phyloP scores from a whole-genome alignment of 2,113 vertebrate species.

The Uria lomvia region DNA sequence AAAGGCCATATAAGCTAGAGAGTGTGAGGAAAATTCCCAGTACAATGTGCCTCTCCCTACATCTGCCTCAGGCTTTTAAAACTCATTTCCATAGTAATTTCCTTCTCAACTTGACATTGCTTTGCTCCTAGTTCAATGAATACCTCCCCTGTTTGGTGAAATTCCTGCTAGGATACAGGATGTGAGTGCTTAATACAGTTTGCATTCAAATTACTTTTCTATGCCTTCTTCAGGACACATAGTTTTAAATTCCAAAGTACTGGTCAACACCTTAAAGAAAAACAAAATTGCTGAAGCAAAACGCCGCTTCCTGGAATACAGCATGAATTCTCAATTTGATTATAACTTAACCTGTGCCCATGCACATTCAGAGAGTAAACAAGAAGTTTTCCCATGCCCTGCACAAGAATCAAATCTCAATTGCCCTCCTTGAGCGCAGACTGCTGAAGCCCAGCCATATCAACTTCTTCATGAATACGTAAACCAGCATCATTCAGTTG shows the following conservation, averaged over 20 bases:
- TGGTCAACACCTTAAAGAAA: slow-evolving; percentile 47
- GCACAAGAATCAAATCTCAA: background rate
- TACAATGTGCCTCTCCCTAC: slow-evolving; percentile 39
- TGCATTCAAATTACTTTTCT: slow-evolving; percentile 43
- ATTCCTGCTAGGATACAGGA: slow-evolving; percentile 59
- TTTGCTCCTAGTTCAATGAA: slow-evolving; percentile 60
- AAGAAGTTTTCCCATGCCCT: background rate
- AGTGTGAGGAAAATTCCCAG: slow-evolving; percentile 16
- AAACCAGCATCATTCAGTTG: background rate
- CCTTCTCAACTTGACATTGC: slow-evolving; percentile 57
- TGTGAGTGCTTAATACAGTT: slow-evolving; percentile 37
- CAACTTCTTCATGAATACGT: background rate
- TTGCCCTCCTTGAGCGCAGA: background rate
- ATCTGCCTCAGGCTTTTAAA: slow-evolving; percentile 57
- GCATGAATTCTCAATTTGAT: slow-evolving; percentile 1
- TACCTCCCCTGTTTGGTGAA: slow-evolving; percentile 48
- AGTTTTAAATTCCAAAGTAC: slow-evolving; percentile 37
- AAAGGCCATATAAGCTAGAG: background rate
- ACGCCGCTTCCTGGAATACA: background rate
- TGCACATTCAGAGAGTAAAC: background rate
- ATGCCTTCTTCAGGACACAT: slow-evolving; percentile 5
- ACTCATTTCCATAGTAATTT: slow-evolving; percentile 68
- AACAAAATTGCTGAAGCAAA: slow-evolving; percentile 15
- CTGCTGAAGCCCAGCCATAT: background rate
- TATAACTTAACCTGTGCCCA: background rate